phyloP scores from a whole-genome alignment of 2,113 vertebrate species.

The Coptodon rendalli region DNA sequence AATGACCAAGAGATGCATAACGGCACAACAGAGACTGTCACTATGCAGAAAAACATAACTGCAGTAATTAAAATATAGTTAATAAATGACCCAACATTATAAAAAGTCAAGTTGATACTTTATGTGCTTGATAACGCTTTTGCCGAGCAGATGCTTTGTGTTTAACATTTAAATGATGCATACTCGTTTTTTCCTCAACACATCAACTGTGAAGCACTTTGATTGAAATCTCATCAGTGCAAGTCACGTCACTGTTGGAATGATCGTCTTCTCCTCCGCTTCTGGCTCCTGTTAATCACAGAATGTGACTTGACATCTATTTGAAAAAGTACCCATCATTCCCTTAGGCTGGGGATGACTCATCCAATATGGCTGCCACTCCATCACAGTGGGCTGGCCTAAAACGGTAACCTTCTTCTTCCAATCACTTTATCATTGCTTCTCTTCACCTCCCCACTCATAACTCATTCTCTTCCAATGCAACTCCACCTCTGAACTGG shows the following conservation, averaged over 20 bases:
- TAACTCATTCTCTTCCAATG: slow-evolving; percentile 5
- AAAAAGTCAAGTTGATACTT: background rate
- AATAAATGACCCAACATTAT: background rate
- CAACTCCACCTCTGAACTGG: background rate
- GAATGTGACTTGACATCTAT: slow-evolving; percentile 47
- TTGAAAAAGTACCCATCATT: slow-evolving; percentile 48
- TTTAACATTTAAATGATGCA: background rate
- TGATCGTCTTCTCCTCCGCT: background rate
- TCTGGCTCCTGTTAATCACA: slow-evolving; percentile 44
- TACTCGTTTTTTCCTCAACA: background rate
- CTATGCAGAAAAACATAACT: background rate
- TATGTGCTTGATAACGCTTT: background rate
- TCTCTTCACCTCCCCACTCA: slow-evolving; percentile 12
- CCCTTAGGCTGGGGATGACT: slow-evolving; percentile 30
- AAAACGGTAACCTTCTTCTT: slow-evolving; percentile 2
- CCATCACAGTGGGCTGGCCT: slow-evolving; percentile 39
- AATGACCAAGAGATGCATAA: background rate
- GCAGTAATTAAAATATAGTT: background rate
- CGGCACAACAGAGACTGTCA: background rate
- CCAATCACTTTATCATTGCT: slow-evolving; percentile 29
- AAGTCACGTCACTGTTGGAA: background rate
- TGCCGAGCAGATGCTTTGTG: background rate
- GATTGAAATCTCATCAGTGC: slow-evolving; percentile 21
- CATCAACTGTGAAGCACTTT: background rate
- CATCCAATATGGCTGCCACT: slow-evolving; percentile 55